phyloP scores from a whole-genome alignment of 2,888 invertebrate species.

The Trissolcus japonicus region DNA sequence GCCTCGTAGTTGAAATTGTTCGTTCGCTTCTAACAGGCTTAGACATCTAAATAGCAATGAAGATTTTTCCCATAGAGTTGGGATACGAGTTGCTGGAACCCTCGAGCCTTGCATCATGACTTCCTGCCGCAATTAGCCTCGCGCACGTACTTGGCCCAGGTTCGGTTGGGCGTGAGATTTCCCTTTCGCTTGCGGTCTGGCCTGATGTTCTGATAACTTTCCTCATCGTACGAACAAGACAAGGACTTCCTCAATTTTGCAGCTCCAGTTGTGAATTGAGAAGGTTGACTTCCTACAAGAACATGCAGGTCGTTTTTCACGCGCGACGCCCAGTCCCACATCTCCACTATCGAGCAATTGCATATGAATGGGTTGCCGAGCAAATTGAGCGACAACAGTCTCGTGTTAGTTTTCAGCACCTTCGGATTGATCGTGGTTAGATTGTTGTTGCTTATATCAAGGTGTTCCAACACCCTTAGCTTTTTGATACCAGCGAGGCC shows the following conservation, averaged over 20 bases:
- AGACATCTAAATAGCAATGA: slow-evolving; percentile 43
- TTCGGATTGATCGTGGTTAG: slow-evolving; percentile 80
- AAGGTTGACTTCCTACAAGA: slow-evolving; percentile 82
- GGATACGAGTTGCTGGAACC: slow-evolving; percentile 60
- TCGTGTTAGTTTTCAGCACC: slow-evolving; percentile 79
- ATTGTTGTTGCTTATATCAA: slow-evolving; percentile 82
- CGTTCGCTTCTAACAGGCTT: slow-evolving; percentile 16
- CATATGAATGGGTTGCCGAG: slow-evolving; percentile 84
- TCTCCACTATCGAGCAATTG: slow-evolving; percentile 82
- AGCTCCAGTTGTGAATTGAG: slow-evolving; percentile 81
- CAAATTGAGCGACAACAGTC: slow-evolving; percentile 80
- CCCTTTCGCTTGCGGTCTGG: slow-evolving; percentile 79
- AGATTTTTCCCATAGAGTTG: slow-evolving; percentile 27
- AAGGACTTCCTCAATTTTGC: slow-evolving; percentile 82
- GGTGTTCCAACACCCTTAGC: slow-evolving; percentile 79
- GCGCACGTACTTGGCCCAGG: slow-evolving; percentile 85
- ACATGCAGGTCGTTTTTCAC: slow-evolving; percentile 82
- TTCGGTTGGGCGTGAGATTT: slow-evolving; percentile 80
- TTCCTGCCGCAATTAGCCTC: slow-evolving; percentile 80
- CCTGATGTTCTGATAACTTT: slow-evolving; percentile 74
- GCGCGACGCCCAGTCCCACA: slow-evolving; percentile 85
- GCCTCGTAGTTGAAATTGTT: neutral
- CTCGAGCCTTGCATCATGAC: slow-evolving; percentile 66
- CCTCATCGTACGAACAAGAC: slow-evolving; percentile 81
- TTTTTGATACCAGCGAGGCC: slow-evolving; percentile 79